Percentiles rank a stretch among this genome's conserved stretches.
phyloP scores from a whole-genome alignment of 2,113 vertebrate species.

The Archocentrus centrarchus region DNA sequence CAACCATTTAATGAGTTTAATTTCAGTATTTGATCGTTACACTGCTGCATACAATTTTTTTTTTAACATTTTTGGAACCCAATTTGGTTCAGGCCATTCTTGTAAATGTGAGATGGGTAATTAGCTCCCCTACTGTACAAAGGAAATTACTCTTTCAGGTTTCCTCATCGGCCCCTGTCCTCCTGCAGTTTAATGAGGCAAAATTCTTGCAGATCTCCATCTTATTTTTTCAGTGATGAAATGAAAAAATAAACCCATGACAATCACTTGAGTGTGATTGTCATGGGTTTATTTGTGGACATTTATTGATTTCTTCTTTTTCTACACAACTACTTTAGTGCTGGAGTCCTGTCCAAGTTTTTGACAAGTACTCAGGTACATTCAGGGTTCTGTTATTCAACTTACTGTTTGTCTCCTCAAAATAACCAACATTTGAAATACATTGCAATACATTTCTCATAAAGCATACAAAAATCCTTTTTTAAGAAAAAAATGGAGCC shows the following conservation, averaged over 20 bases:
- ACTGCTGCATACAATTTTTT: background rate
- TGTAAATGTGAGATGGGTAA: background rate
- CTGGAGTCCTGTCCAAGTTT: background rate
- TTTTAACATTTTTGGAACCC: background rate
- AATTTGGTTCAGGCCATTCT: background rate
- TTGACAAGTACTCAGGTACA: background rate
- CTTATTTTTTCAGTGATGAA: background rate
- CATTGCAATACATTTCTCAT: too few relatives aligned
- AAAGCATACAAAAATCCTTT: too few relatives aligned
- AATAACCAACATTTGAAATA: too few relatives aligned
- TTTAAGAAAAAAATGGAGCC: too few relatives aligned
- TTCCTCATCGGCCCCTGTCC: background rate
- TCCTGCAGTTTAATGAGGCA: background rate
- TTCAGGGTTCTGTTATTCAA: background rate
- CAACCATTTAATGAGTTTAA: slow-evolving; percentile 13
- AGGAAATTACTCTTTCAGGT: background rate
- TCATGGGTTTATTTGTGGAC: background rate
- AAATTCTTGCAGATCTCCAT: background rate
- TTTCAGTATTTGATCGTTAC: background rate
- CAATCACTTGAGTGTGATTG: background rate
- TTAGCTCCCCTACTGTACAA: background rate
- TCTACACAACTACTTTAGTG: background rate
- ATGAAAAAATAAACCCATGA: background rate
- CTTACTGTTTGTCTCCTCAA: background rate
- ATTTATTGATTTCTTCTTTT: background rate